Base-by-base conservation (phyloP, 2,113 vertebrate genomes). In the Romanogobio albipinnatus region DNA sequence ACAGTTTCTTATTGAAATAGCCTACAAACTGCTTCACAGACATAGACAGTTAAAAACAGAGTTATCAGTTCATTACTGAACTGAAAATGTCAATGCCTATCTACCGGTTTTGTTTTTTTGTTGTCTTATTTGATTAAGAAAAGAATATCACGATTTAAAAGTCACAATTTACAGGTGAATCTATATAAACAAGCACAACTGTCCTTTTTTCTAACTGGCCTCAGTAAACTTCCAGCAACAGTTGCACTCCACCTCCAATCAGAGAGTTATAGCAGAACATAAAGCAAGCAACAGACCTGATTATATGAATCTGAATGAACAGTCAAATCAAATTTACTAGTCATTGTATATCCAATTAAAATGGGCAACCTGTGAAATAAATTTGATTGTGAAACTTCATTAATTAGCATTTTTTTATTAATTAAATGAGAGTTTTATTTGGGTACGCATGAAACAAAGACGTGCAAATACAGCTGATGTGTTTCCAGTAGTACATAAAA, bases 361-460 rank as follows among this genome's bases (percentile, higher is more conserved):
- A 81, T 61, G 45, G 45, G 82, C 76, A 62, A 15, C 56, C 59
- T 33, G 49, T 66, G 26, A 71, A 33, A 76, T 15, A 80, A 81
- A 74, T 29, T 15, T 1, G 5, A 59, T 24, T 85, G 73, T 62
- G 66, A 86, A 87, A 58, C n/a, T 68, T 45, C 53, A 82, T 75
- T 83, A 74, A 78, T 53, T 76, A 5, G n/a, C 70, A 84, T 56
- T 56, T 5, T 56, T 56, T 56, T 75, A 43, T 70, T 76, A 62
- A 87, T 78, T 59, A 71, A 78, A 81, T 86, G 14, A 86, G 89
- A 90, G 79, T 89, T 85, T 82, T 89, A 90, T 93, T 90, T 92
- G 91, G 92, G 91, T 74, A 89, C 88, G 92, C 89, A 92, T 91
- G 89, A 93, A 93, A 92, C 90, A 87, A 90, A 90, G 85, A 61